Conservation (phyloP, 2,797 vertebrate species). For the Lagorchestes hirsutus region DNA sequence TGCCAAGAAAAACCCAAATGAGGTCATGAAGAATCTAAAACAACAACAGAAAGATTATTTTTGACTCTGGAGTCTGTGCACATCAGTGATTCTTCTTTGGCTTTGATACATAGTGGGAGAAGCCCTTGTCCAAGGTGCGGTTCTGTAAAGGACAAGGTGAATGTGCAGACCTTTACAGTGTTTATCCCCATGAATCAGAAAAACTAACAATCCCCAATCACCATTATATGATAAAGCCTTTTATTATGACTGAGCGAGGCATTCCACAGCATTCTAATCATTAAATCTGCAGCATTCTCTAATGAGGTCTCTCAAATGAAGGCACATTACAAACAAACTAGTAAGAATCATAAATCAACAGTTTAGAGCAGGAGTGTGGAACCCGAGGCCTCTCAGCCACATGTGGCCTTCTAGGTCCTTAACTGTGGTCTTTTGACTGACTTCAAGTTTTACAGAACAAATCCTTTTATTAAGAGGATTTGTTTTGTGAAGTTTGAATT, state of each 20-base stretch:
- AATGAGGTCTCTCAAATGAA: neutral
- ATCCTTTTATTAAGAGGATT: no score
- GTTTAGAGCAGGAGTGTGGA: neutral
- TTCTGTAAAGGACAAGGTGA: neutral
- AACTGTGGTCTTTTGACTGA: no score
- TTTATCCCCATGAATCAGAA: neutral
- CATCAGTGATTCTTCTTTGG: neutral
- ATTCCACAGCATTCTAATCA: neutral
- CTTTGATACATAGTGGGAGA: neutral
- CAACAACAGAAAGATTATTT: neutral
- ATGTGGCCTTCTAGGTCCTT: no score
- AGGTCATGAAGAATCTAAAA: neutral
- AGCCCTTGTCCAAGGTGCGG: neutral
- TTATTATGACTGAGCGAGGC: neutral
- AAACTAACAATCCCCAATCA: neutral
- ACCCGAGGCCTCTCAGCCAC: no score
- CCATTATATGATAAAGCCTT: neutral
- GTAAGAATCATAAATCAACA: neutral
- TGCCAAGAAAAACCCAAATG: neutral
- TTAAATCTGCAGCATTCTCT: neutral
- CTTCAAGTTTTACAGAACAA: no score
- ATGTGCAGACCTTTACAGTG: neutral
- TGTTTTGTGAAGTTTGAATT: no score
- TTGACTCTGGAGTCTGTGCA: neutral
- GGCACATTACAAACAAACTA: neutral